Percentiles rank a stretch among this genome's conserved stretches.
These are phyloP conservation scores for Diachrysia chrysitis DNA, from an alignment of 2,888 invertebrate genomes.

Conservation along the genomic window DNA sequence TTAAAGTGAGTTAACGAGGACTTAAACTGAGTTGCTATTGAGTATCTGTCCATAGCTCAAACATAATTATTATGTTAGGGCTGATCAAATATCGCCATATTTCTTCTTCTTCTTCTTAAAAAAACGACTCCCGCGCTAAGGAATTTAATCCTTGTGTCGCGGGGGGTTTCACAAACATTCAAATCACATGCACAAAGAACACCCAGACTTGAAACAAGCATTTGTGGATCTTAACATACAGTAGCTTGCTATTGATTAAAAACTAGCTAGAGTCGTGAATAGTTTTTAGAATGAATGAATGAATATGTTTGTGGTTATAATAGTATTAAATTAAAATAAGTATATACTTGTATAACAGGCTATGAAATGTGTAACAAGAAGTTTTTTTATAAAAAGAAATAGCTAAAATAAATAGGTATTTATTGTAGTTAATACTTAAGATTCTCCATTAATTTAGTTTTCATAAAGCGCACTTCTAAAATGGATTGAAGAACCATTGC, in stretches of 20 bases:
- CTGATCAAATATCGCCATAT: background rate
- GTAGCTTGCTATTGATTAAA: slow-evolving; percentile 24
- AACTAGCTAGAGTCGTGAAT: slow-evolving; percentile 26
- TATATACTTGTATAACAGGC: slow-evolving; percentile 34
- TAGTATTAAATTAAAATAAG: slow-evolving; percentile 19
- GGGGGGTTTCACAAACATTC: too few relatives aligned
- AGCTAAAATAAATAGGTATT: slow-evolving; percentile 66
- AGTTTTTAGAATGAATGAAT: slow-evolving; percentile 17
- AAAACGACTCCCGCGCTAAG: too few relatives aligned
- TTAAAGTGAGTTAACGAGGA: too few relatives aligned
- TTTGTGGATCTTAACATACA: slow-evolving; percentile 5
- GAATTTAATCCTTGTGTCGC: too few relatives aligned
- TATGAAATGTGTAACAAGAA: slow-evolving; percentile 48
- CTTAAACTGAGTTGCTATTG: too few relatives aligned
- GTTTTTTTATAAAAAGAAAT: slow-evolving; percentile 39
- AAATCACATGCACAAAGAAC: too few relatives aligned
- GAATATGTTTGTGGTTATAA: slow-evolving; percentile 13
- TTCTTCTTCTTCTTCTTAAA: too few relatives aligned
- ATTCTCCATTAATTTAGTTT: slow-evolving; percentile 29
- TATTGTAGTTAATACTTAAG: slow-evolving; percentile 52
- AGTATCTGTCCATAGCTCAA: background rate
- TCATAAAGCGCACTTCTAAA: slow-evolving; percentile 12
- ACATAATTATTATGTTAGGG: background rate
- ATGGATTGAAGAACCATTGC: slow-evolving; percentile 15
- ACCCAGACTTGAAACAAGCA: too few relatives aligned